Evolutionary conservation across 1,140 invertebrate species (phyloP), one percentile per base, ranked within the genome.

Genomic region (Aphelenchoides avenae): DNA sequence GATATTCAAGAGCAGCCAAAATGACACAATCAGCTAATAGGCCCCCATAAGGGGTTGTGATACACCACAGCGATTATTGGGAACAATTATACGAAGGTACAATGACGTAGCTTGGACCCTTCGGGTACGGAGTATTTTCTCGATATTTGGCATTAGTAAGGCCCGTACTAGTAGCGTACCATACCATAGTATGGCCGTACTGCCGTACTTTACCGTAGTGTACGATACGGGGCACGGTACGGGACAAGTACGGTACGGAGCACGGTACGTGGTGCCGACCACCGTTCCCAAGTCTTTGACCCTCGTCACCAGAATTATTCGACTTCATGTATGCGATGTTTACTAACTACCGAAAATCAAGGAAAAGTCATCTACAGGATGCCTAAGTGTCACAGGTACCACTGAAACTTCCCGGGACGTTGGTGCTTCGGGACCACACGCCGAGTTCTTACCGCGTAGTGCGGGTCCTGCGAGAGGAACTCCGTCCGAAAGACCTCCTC

Each of bases 401-500:
- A 15, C 15, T 34, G 31, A 59, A 31, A 6, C 30, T 20, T 3
- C 3, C 24, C 15, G 3, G 1, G 24, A 39, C 24, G 37, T 3
- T 18, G 37, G 15, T 3, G 15, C 15, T 39, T 18, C 24, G 18
- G 24, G 18, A 46, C 44, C 44, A 1, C 5, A 7, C 11, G 20
- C 18, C 2, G 1, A 51, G 22, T 13, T 39, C 62, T 59, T 39
- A 75, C 60, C 42, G 57, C 29, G 52, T 73, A 76, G 50, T 76
- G 36, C 33, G 34, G 13, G 44, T 71, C 68, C 29, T 63, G 51
- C 27, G 63, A 61, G n/a, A 73, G 55, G 77, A 97, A 97, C 80
- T 98, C 94, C 51, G 87, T 82, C 1, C 86, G 85, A 79, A 95
- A 95, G 15, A 97, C 89, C 70, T 98, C 91, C 40, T 91, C 81